Evolutionary conservation across 30 jellyfish, hydroid and myxozoan species (phyloP), one percentile per base, ranked within the genome.

Genomic region (Pseudorhiza aurosa): DNA sequence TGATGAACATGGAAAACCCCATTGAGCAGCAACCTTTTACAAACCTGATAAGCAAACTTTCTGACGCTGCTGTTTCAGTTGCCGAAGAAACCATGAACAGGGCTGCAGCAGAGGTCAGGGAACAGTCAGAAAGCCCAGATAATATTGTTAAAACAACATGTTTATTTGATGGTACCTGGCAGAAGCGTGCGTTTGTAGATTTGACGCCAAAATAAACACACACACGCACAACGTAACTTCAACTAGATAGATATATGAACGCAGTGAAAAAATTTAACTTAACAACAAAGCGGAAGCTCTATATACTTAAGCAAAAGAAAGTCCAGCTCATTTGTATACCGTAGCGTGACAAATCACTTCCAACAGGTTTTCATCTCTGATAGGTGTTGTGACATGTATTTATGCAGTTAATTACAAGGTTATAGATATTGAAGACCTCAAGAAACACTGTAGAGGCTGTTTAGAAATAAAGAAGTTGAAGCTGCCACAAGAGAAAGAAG

Each of bases 141-240:
- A 27, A 27, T 28, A 7, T 63, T 4, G 44, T 18, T 3, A 40
- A 39, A 4, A 40, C 44, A 2, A 68, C 82, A n/a, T 39, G 67
- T 44, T 4, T 39, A 4, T 68, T 68, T 68, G 82, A 68, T 30
- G 82, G 82, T 1, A 36, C 82, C 7, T 68, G 82, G 82, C 82
- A 68, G 43, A 26, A 32, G 22, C 44, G 43, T 22, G 82, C n/a
- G n/a, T n/a, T n/a, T n/a, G n/a, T n/a, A n/a, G n/a, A n/a, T n/a
- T n/a, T n/a, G n/a, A n/a, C n/a, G n/a, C n/a, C n/a, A n/a, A n/a
- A n/a, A n/a, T n/a, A n/a, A n/a, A n/a, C n/a, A n/a, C n/a, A n/a
- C n/a, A n/a, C n/a, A n/a, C n/a, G n/a, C n/a, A n/a, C n/a, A n/a
- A n/a, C n/a, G n/a, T n/a, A n/a, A n/a, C n/a, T n/a, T n/a, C n/a